These are phyloP conservation scores for Poeciliopsis infans DNA, from an alignment of 2,797 vertebrate genomes.

Conservation along the genomic window DNA sequence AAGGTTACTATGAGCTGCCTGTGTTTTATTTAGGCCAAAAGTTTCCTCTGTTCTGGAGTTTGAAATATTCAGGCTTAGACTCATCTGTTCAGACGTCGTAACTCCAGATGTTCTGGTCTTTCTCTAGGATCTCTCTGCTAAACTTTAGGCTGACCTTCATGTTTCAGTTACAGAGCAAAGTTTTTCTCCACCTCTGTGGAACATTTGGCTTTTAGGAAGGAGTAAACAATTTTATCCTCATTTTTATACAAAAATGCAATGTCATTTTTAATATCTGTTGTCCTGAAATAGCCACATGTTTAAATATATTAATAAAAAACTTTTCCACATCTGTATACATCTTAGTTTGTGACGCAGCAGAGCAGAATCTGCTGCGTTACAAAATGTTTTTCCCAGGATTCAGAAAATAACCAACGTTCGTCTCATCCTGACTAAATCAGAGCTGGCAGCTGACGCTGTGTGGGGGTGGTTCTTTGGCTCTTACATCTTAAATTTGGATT, in stretches of 20 bases:
- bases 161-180: not conserved
- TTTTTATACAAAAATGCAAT: not conserved
- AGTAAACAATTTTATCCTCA: not conserved
- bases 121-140: not conserved
- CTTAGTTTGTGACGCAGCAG: not conserved
- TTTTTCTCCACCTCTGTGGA: not conserved
- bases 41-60: not conserved
- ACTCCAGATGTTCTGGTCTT: not conserved
- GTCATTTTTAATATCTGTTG: no score
- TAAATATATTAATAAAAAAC: no score
- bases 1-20: not conserved
- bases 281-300: no score
- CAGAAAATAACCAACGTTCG: constrained; percentile 16
- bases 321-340: not conserved
- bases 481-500: constrained; percentile 15
- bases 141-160: not conserved
- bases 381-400: constrained; percentile 17
- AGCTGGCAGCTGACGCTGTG: constrained; percentile 15
- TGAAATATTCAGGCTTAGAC: not conserved
- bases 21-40: not conserved
- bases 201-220: not conserved
- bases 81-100: not conserved
- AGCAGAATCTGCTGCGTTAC: not conserved
- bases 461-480: constrained; percentile 24
- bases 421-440: constrained; percentile 28